A percentile compares a stretch with the other conserved stretches of the same genome.
These are phyloP conservation scores for Drosophila trapezifrons DNA, from an alignment of 1,140 invertebrate species.

Conservation along the genomic window DNA sequence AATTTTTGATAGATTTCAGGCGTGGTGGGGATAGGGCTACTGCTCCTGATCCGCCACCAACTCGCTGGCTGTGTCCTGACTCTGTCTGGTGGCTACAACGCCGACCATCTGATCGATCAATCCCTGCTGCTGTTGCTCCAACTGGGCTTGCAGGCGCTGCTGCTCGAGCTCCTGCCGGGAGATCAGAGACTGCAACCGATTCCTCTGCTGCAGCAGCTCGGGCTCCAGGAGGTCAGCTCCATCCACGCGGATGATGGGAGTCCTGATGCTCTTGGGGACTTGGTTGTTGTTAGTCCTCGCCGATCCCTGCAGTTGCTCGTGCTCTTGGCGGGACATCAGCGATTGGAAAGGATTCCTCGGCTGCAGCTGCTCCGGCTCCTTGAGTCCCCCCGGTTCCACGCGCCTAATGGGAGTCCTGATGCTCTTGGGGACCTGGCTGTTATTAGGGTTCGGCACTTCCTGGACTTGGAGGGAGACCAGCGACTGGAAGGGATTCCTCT, in stretches of 20 bases:
- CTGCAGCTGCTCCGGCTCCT: not conserved
- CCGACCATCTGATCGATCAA: slow-evolving; percentile 42
- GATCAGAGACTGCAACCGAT: not conserved
- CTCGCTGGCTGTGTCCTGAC: not conserved
- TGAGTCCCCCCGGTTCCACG: not conserved
- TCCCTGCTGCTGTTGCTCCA: slow-evolving; percentile 43
- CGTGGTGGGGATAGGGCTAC: not conserved
- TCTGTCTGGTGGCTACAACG: slow-evolving; percentile 10
- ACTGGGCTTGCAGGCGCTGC: slow-evolving; percentile 39
- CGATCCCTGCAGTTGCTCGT: not conserved
- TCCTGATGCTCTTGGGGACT: slow-evolving; percentile 14
- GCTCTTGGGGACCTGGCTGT: not conserved
- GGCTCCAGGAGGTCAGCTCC: not conserved
- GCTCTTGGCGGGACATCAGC: not conserved
- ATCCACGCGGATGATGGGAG: not conserved
- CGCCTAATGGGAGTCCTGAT: not conserved
- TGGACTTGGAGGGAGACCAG: not conserved
- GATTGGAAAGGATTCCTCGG: too few relatives aligned
- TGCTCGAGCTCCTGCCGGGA: slow-evolving; percentile 46
- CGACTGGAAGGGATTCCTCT: slow-evolving; percentile 37
- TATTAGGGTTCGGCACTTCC: not conserved
- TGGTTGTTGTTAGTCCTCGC: not conserved
- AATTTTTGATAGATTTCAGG: slow-evolving; percentile 8
- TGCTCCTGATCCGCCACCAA: not conserved
- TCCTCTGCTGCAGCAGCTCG: not conserved